Percentiles rank a stretch among this genome's conserved stretches.
These are phyloP conservation scores for Leucoraja erinaceus DNA, from an alignment of 2,113 vertebrate species.

Conservation along the genomic window DNA sequence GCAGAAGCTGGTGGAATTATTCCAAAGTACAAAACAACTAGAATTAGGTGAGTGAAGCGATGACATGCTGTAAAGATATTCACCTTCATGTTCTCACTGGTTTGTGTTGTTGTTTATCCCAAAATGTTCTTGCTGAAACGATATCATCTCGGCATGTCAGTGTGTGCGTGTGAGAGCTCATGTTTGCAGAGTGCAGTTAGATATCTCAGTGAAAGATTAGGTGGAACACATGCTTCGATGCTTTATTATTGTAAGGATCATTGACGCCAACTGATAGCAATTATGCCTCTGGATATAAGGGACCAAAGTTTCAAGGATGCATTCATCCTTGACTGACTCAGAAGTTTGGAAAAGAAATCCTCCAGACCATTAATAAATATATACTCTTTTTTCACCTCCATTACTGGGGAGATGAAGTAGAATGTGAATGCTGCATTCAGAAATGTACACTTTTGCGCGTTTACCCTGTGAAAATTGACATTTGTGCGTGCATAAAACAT, in stretches of 20 bases:
- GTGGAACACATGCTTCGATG: not conserved
- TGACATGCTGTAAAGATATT: not conserved
- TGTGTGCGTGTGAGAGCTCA: constrained; percentile 11
- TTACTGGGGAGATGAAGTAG: not conserved
- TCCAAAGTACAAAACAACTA: not conserved
- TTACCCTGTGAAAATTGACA: not conserved
- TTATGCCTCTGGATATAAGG: not conserved
- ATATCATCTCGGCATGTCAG: not conserved
- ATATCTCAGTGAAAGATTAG: not conserved
- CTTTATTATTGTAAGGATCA: constrained; percentile 19
- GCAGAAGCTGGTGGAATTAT: not conserved
- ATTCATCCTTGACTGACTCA: not conserved
- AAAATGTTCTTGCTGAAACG: not conserved
- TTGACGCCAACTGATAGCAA: not conserved
- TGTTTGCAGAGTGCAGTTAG: constrained; percentile 1
- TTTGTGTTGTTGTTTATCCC: not conserved
- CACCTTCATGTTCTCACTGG: not conserved
- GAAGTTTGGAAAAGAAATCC: not conserved
- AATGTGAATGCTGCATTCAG: not conserved
- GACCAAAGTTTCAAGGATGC: not conserved
- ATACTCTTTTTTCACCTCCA: not conserved
- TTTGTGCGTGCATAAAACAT: not conserved
- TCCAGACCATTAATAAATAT: not conserved
- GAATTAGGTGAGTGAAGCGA: not conserved
- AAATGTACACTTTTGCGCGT: not conserved